Conservation (phyloP, 2,888 invertebrate genomes). For the Sarcophaga rosellei region DNA sequence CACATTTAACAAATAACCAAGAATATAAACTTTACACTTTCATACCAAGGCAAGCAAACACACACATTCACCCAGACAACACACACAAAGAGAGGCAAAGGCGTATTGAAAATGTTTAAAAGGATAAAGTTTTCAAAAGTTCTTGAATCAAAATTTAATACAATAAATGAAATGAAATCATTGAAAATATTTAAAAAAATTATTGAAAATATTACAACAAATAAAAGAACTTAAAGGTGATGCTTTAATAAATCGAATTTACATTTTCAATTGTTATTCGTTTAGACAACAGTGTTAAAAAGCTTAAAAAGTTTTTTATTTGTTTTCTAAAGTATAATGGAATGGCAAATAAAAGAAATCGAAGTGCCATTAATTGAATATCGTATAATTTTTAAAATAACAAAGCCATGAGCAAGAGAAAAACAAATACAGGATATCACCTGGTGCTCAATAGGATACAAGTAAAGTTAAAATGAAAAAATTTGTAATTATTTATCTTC, state of each 20-base stretch:
- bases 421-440: background rate
- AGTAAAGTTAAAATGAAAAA: background rate
- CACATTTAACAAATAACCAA: slow-evolving; percentile 5
- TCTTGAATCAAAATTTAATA: slow-evolving; percentile 41
- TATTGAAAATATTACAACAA: background rate
- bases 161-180: slow-evolving; percentile 24
- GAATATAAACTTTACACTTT: background rate
- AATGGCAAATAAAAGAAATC: background rate
- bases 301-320: no score
- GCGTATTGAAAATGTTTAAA: slow-evolving; percentile 5
- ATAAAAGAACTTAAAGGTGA: slow-evolving; percentile 15
- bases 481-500: slow-evolving; percentile 61
- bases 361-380: background rate
- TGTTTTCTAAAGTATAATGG: no score
- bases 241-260: background rate
- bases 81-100: background rate
- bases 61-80: slow-evolving; percentile 21
- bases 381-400: slow-evolving; percentile 4
- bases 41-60: background rate
- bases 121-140: slow-evolving; percentile 60
- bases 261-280: no score
- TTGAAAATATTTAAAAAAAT: slow-evolving; percentile 36
- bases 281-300: no score
- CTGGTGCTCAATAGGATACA: slow-evolving; percentile 14
- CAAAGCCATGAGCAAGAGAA: slow-evolving; percentile 8